Percentiles rank a stretch among this genome's conserved stretches.
Evolutionary conservation across 2,113 vertebrate species (phyloP).

Genomic region (Lipophrys pholis): DNA sequence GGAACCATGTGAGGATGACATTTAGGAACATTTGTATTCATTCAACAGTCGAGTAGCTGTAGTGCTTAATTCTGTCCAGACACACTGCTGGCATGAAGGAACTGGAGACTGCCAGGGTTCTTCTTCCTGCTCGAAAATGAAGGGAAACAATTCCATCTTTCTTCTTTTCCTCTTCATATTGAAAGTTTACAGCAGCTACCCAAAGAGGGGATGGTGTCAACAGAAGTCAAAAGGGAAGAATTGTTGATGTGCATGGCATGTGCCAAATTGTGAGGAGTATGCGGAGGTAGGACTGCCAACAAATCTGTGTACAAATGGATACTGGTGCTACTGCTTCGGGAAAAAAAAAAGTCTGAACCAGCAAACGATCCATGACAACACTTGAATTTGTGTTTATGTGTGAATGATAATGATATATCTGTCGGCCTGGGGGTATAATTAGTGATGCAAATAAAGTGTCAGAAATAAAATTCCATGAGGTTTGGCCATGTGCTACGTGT

Average conservation of each 20-base stretch:
- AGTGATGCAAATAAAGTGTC: constrained; percentile 48
- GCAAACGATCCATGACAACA: constrained; percentile 15
- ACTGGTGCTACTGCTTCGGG: too few relatives aligned
- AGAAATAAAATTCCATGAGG: too few relatives aligned
- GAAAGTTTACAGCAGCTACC: constrained; percentile 21
- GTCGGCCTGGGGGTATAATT: constrained; percentile 42
- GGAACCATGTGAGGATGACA: constrained; percentile 16
- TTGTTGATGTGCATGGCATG: too few relatives aligned
- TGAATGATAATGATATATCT: constrained; percentile 14
- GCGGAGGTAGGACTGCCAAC: too few relatives aligned
- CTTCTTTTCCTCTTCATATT: too few relatives aligned
- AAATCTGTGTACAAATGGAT: too few relatives aligned
- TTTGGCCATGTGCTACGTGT: too few relatives aligned
- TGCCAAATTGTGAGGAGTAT: too few relatives aligned
- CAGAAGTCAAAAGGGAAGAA: too few relatives aligned
- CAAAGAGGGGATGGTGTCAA: too few relatives aligned
- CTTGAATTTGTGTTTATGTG: constrained; percentile 7
- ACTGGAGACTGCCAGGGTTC: constrained; percentile 14
- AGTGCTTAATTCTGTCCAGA: constrained; percentile 25
- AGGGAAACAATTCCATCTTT: too few relatives aligned
- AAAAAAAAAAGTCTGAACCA: too few relatives aligned
- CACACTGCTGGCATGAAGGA: constrained; percentile 1
- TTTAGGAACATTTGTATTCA: constrained; percentile 37
- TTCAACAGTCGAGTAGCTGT: neutral
- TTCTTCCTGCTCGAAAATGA: neutral